Percentiles rank a stretch among this genome's conserved stretches.
These are phyloP conservation scores for Nomada ferruginata DNA, from an alignment of 2,888 invertebrate genomes.

Conservation along the genomic window DNA sequence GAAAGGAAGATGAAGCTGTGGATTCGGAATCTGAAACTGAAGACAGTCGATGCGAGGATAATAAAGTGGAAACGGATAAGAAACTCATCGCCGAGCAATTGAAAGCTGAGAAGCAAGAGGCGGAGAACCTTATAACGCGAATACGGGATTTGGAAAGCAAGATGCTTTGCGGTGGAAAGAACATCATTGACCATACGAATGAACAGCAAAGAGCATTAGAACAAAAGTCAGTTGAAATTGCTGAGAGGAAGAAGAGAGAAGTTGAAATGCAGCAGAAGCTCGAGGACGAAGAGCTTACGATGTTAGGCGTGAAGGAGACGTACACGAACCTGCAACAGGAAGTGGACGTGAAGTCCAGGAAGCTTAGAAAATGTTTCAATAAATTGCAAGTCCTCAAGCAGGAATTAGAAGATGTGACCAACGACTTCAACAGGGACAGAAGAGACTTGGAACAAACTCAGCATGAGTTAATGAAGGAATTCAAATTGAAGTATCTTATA, in stretches of 20 bases:
- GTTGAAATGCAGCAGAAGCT: conserved; percentile 97
- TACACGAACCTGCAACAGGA: conserved; percentile 97
- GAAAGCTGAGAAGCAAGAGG: conserved; percentile 89
- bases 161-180: conserved; percentile 96
- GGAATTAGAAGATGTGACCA: conserved; percentile 92
- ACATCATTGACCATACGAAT: conserved; percentile 97
- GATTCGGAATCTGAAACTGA: conserved; percentile 81
- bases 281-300: conserved; percentile 96
- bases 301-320: conserved; percentile 95
- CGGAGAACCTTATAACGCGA: conserved; percentile 91
- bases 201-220: conserved; percentile 96
- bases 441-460: conserved; percentile 96
- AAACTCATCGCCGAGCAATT: conserved; percentile 86
- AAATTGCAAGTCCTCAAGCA: conserved; percentile 91
- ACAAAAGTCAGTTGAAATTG: conserved; percentile 93
- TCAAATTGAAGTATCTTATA: conserved; percentile 94
- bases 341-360: conserved; percentile 97
- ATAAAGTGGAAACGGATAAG: conserved; percentile 84
- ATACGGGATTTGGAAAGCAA: conserved; percentile 96
- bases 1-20: conserved; percentile 84
- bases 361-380: conserved; percentile 94
- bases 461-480: conserved; percentile 95
- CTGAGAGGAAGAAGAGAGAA: conserved; percentile 92
- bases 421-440: conserved; percentile 95
- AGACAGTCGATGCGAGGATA: conserved; percentile 84